Evolutionary conservation across 2,113 vertebrate genomes (phyloP).

Genomic region (Alexandromys fortis): DNA sequence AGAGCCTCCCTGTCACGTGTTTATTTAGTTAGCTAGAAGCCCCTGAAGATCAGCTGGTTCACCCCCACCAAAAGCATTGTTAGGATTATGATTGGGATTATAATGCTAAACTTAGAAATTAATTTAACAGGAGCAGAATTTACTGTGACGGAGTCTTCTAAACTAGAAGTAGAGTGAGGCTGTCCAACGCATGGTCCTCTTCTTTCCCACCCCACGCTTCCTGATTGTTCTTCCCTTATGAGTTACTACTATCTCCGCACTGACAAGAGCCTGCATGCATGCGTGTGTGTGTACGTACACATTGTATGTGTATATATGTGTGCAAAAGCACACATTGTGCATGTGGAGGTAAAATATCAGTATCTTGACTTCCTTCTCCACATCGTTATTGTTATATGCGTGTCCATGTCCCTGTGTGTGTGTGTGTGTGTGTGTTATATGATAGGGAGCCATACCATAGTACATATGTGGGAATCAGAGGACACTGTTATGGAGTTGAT

Average conservation of each 20-base stretch:
- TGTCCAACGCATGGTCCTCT: not conserved
- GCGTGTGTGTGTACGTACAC: no score
- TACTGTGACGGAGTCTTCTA: not conserved
- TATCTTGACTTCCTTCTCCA: not conserved
- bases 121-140: not conserved
- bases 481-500: not conserved
- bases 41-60: not conserved
- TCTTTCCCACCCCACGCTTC: not conserved
- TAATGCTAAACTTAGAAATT: not conserved
- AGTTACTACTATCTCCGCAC: not conserved
- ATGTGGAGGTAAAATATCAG: not conserved
- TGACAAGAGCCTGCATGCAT: not conserved
- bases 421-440: no score
- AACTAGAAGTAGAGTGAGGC: no score
- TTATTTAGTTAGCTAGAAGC: slow-evolving; percentile 1
- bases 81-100: not conserved
- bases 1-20: not conserved
- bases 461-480: not conserved
- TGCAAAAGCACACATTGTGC: not conserved
- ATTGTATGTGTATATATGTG: not conserved
- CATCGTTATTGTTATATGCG: not conserved
- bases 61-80: not conserved
- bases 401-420: no score
- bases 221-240: no score
- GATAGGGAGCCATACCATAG: no score